Conservation (phyloP, 2,113 vertebrate species). For the Taxidea taxus region DNA sequence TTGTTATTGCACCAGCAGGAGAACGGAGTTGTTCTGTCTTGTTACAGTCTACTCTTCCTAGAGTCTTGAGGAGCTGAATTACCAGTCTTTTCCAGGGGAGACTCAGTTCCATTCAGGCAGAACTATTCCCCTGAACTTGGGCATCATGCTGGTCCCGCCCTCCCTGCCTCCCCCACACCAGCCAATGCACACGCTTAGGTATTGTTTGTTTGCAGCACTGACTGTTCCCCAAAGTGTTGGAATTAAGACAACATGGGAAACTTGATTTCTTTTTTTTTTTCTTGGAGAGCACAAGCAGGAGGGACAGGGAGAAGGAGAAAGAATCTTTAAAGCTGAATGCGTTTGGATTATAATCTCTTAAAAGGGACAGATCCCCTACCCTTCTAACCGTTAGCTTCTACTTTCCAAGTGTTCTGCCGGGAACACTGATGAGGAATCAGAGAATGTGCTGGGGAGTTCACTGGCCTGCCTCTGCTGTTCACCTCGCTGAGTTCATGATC, state of each 20-base stretch:
- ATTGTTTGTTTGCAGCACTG: background rate
- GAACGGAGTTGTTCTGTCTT: background rate
- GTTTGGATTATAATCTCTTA: background rate
- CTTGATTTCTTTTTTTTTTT: background rate
- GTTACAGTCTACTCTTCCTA: background rate
- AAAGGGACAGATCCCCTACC: background rate
- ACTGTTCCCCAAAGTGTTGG: background rate
- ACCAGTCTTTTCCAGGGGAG: background rate
- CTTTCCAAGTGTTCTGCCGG: background rate
- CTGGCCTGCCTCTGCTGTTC: background rate
- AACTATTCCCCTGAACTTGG: background rate
- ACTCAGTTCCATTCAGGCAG: background rate
- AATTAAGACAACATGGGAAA: background rate
- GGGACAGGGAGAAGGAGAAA: background rate
- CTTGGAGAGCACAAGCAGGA: background rate
- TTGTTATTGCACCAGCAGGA: background rate
- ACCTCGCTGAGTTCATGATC: background rate
- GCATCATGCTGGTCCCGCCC: background rate
- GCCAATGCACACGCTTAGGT: fast-evolving
- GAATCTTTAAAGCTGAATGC: background rate
- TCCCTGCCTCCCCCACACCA: background rate
- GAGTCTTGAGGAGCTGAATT: background rate
- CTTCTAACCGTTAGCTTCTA: background rate
- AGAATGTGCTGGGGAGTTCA: background rate
- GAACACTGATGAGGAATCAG: background rate